A percentile compares a stretch with the other conserved stretches of the same genome.
These are phyloP conservation scores for Ciconia boyciana DNA, from an alignment of 2,113 vertebrate genomes.

Conservation along the genomic window DNA sequence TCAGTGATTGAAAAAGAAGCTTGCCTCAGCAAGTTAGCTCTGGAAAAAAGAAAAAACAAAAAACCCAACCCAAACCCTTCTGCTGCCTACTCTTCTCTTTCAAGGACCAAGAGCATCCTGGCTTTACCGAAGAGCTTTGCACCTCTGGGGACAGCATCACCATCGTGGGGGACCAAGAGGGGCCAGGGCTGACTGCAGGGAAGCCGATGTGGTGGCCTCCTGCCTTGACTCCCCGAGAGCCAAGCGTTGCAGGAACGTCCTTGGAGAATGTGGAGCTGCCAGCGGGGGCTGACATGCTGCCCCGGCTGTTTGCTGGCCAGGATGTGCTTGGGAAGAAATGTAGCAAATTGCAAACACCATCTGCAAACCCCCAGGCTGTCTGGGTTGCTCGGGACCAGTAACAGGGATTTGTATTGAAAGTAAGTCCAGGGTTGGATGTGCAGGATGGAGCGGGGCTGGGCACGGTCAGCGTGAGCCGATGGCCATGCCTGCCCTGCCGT, in stretches of 20 bases:
- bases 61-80: too few species aligned
- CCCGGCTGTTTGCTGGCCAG: neutral
- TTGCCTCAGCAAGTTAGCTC: neutral
- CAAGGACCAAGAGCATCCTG: neutral
- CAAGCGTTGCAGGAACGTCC: neutral
- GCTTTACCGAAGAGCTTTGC: neutral
- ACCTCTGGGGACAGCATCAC: neutral
- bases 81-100: too few species aligned
- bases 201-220: neutral
- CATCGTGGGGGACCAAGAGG: fast-evolving
- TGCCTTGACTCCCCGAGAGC: neutral
- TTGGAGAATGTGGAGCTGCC: neutral
- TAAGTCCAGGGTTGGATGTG: neutral
- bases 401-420: too few species aligned
- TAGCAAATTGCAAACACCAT: neutral
- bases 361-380: neutral
- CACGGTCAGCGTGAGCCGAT: neutral
- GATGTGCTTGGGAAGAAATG: neutral
- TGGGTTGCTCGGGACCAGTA: neutral
- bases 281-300: neutral
- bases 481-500: neutral
- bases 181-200: neutral
- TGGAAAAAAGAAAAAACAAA: neutral
- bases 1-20: neutral
- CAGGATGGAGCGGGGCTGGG: neutral